These are phyloP conservation scores for Macropus fuliginosus DNA, from an alignment of 2,797 vertebrate genomes.

Conservation along the genomic window DNA sequence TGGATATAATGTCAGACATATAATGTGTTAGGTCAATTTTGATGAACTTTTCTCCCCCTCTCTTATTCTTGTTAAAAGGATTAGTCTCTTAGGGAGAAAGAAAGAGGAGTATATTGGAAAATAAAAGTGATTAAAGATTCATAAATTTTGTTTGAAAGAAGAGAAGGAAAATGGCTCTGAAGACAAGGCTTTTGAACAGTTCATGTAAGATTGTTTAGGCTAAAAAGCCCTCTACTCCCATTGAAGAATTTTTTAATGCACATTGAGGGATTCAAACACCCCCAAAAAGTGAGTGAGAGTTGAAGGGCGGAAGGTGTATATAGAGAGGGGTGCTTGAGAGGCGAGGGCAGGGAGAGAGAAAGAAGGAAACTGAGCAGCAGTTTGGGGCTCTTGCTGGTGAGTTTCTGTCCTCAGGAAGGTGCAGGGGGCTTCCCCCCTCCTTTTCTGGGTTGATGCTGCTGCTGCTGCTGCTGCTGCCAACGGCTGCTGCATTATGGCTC, in stretches of 20 bases:
- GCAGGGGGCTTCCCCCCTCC: conserved; percentile 59
- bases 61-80: neutral
- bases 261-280: no score
- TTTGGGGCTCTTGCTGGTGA: conserved; percentile 71
- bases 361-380: conserved; percentile 59
- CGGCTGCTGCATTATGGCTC: conserved; percentile 81
- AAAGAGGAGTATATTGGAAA: neutral
- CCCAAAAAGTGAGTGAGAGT: no score
- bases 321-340: conserved; percentile 57
- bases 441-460: conserved; percentile 76
- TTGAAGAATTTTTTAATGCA: neutral
- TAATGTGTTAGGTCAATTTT: neutral
- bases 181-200: conserved; percentile 32
- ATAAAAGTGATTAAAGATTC: neutral
- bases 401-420: conserved; percentile 77
- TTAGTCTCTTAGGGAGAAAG: neutral
- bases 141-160: conserved; percentile 29
- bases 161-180: conserved; percentile 19
- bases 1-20: neutral
- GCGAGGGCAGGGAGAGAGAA: conserved; percentile 53
- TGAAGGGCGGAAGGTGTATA: conserved; percentile 32
- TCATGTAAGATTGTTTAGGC: conserved; percentile 13
- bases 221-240: conserved; percentile 30
- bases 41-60: neutral
- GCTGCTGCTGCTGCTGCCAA: conserved; percentile 11